Evolutionary conservation across 1,140 invertebrate genomes (phyloP).

Genomic region (Hylaeus volcanicus): DNA sequence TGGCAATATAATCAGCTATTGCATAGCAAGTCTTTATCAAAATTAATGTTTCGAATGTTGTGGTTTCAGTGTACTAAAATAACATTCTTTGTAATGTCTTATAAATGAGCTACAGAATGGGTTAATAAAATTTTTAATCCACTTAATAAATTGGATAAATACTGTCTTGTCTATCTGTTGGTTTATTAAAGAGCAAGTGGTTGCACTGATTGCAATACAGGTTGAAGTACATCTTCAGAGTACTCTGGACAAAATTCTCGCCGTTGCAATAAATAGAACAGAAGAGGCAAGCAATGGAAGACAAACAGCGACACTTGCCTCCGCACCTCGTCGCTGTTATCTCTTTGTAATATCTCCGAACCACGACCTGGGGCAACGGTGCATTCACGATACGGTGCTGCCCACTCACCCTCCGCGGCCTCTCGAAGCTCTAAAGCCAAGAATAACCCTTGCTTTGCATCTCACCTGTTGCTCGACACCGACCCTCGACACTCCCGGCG

Average conservation of each 20-base stretch:
- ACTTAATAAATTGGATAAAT: too few species aligned
- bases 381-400: constrained; percentile 24
- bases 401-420: constrained; percentile 30
- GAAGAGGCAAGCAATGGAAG: background rate
- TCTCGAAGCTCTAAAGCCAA: constrained; percentile 67
- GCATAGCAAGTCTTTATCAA: too few species aligned
- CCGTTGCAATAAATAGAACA: background rate
- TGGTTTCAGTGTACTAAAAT: too few species aligned
- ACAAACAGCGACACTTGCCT: background rate
- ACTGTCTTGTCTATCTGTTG: too few species aligned
- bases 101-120: too few species aligned
- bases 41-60: too few species aligned
- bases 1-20: too few species aligned
- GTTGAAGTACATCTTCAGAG: too few species aligned
- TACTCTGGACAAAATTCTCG: background rate
- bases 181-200: too few species aligned
- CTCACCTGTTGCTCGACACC: constrained; percentile 78
- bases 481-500: constrained; percentile 71
- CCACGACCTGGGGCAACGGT: constrained; percentile 5
- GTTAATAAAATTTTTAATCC: too few species aligned
- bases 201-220: too few species aligned
- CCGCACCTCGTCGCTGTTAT: background rate
- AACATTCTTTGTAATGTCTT: too few species aligned
- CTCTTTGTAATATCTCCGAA: background rate
- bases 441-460: constrained; percentile 81